A percentile compares a stretch with the other conserved stretches of the same genome.
Conservation (phyloP, 2,113 vertebrate species). For the Burhinus oedicnemus region DNA sequence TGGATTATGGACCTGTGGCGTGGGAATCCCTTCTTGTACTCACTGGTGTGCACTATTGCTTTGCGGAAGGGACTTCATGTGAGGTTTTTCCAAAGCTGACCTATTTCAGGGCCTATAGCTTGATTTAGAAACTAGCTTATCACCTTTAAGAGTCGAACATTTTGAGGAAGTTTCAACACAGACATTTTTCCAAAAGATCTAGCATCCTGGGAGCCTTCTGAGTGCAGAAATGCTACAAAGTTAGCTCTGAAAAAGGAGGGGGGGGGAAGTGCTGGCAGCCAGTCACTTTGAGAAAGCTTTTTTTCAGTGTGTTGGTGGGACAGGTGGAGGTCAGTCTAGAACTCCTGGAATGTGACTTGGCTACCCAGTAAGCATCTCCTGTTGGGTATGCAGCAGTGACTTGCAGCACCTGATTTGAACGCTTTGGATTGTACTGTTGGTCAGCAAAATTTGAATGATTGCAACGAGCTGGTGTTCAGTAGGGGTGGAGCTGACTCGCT, state of each 20-base stretch:
- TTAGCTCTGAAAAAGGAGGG: not conserved
- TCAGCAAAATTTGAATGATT: fast-evolving
- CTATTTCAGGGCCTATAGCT: not conserved
- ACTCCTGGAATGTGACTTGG: not conserved
- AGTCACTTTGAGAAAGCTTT: not conserved
- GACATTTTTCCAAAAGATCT: not conserved
- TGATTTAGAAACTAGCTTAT: not conserved
- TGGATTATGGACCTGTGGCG: not conserved
- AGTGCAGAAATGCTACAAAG: not conserved
- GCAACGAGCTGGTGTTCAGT: not conserved
- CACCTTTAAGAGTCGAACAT: not conserved
- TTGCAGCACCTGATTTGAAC: not conserved
- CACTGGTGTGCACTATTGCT: fast-evolving
- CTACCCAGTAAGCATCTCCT: fast-evolving
- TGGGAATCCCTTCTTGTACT: not conserved
- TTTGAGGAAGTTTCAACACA: not conserved
- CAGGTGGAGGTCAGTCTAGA: not conserved
- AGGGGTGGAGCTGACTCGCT: not conserved
- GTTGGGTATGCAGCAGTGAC: not conserved
- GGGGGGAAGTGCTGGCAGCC: not conserved
- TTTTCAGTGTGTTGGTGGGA: not conserved
- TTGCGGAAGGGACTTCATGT: not conserved
- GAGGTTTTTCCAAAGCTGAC: not conserved
- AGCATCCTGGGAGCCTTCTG: not conserved
- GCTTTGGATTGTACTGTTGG: fast-evolving